phyloP scores from a whole-genome alignment of 2,888 invertebrate genomes.

The Mythimna albipuncta region DNA sequence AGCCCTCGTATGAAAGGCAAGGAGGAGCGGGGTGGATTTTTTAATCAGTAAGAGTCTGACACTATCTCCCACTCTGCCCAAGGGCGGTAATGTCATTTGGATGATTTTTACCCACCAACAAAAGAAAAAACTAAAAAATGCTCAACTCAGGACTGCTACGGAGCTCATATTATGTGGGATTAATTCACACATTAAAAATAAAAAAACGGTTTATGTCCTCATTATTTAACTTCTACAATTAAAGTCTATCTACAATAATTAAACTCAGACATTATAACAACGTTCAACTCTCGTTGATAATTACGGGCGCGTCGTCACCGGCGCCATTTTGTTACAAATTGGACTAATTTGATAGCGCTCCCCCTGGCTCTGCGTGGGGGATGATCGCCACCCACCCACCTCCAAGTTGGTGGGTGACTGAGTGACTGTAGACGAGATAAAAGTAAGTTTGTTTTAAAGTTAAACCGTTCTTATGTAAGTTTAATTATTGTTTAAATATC shows the following conservation, averaged over 20 bases:
- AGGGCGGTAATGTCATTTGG: too few relatives aligned
- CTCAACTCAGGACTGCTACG: too few relatives aligned
- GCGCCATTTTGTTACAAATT: slow-evolving; percentile 80
- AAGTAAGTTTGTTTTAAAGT: slow-evolving; percentile 35
- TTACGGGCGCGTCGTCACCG: slow-evolving; percentile 65
- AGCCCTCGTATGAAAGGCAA: too few relatives aligned
- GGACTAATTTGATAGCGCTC: slow-evolving; percentile 74
- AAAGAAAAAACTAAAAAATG: too few relatives aligned
- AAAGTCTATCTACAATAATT: slow-evolving; percentile 14
- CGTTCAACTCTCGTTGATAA: slow-evolving; percentile 56
- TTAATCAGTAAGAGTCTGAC: too few relatives aligned
- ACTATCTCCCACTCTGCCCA: too few relatives aligned
- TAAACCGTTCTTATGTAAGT: slow-evolving; percentile 6
- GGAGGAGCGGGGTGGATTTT: too few relatives aligned
- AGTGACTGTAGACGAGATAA: slow-evolving; percentile 15
- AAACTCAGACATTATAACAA: slow-evolving; percentile 39
- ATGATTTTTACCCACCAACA: too few relatives aligned
- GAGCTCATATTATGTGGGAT: too few relatives aligned
- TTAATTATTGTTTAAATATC: slow-evolving; percentile 1
- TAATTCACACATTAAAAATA: too few relatives aligned
- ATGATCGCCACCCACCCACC: neutral
- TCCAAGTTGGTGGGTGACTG: slow-evolving; percentile 4
- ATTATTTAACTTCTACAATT: neutral
- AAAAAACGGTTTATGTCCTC: neutral
- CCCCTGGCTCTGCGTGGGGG: slow-evolving; percentile 29